A percentile compares a stretch with the other conserved stretches of the same genome.
Evolutionary conservation across 2,888 invertebrate species (phyloP).

Genomic region (Dynastes maya): DNA sequence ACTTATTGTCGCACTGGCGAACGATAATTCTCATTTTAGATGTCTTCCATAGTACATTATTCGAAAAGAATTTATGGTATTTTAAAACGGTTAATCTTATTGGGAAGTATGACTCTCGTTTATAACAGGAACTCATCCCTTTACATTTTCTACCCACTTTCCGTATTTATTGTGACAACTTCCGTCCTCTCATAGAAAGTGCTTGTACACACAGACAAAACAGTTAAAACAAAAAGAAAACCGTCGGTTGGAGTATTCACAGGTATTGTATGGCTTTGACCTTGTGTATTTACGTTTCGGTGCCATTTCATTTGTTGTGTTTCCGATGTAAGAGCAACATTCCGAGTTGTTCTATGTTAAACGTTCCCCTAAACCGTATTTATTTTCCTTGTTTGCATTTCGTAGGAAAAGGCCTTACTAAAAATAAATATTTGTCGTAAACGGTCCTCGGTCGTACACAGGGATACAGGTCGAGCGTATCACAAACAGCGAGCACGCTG

Average conservation of each 20-base stretch:
- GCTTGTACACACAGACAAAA: not conserved
- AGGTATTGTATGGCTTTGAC: conserved; percentile 28
- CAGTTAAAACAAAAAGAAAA: conserved; percentile 18
- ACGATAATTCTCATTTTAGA: too few species aligned
- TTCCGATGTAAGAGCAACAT: conserved; percentile 43
- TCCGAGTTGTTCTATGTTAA: conserved; percentile 32
- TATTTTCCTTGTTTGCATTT: conserved; percentile 38
- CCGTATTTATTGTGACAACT: conserved; percentile 23
- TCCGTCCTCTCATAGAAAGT: conserved; percentile 11
- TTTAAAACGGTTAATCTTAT: not conserved
- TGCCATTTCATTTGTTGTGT: conserved; percentile 35
- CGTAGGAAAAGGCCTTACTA: conserved; percentile 26
- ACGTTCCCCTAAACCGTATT: conserved; percentile 31
- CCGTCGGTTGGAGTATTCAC: not conserved
- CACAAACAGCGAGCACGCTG: conserved; percentile 20
- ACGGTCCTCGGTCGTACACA: conserved; percentile 20
- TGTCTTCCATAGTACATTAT: too few species aligned
- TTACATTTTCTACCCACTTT: conserved; percentile 15
- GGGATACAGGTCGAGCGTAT: not conserved
- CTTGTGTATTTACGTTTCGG: conserved; percentile 36
- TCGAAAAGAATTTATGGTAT: too few species aligned
- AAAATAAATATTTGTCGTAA: conserved; percentile 43
- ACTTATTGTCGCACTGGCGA: too few species aligned
- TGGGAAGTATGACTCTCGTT: not conserved
- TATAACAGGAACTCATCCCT: conserved; percentile 7